Conservation (phyloP, 2,888 invertebrate genomes). For the Agriopis aurantiaria region DNA sequence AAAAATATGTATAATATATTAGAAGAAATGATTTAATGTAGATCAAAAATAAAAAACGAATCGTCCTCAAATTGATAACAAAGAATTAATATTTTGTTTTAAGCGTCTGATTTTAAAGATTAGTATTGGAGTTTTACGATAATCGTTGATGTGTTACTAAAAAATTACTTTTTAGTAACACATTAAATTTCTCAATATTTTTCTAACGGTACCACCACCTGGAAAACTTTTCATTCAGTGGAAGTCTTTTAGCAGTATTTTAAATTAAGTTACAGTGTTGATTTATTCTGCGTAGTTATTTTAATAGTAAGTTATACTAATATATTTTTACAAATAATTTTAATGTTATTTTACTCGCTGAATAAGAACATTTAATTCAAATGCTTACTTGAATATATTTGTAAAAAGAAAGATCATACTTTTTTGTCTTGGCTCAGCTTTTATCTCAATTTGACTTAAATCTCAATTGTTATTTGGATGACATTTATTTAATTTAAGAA, state of each 20-base stretch:
- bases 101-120: no score
- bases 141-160: no score
- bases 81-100: no score
- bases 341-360: not conserved
- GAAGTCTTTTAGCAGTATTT: constrained; percentile 64
- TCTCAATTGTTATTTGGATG: not conserved
- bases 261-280: constrained; percentile 66
- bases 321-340: not conserved
- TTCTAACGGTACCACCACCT: constrained; percentile 56
- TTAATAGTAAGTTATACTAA: not conserved
- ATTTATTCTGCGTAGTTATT: constrained; percentile 54
- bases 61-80: no score
- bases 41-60: no score
- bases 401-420: no score
- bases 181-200: constrained; percentile 24
- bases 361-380: no score
- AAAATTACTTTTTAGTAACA: no score
- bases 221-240: constrained; percentile 61
- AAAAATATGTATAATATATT: no score
- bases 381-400: no score
- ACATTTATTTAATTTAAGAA: constrained; percentile 1
- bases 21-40: no score
- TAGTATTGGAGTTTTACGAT: no score
- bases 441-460: not conserved
- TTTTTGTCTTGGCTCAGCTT: not conserved